Evolutionary conservation across 2,797 vertebrate species (phyloP).

Genomic region (Megalops cyprinoides): DNA sequence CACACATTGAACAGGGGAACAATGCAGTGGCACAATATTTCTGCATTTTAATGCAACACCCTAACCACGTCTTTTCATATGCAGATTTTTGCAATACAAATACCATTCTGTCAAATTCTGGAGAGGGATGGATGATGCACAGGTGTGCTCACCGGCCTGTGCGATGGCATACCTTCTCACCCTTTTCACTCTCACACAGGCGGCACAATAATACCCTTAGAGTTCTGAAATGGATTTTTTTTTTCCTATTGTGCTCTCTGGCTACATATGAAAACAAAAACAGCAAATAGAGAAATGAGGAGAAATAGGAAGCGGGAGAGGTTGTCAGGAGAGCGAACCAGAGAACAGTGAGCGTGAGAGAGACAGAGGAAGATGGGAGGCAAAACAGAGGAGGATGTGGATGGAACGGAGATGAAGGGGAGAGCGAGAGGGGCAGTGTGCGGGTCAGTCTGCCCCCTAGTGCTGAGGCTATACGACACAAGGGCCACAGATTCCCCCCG

Average conservation of each 20-base stretch:
- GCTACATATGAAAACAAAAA: constrained; percentile 10
- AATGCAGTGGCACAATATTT: background rate
- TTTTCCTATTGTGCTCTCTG: background rate
- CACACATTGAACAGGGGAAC: background rate
- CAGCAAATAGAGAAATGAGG: background rate
- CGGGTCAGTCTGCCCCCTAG: too few relatives aligned
- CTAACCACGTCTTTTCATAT: background rate
- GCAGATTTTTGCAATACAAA: background rate
- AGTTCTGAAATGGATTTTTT: too few relatives aligned
- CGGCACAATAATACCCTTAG: constrained; percentile 3
- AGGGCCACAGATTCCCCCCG: too few relatives aligned
- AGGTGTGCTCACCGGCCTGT: background rate
- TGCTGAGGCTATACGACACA: too few relatives aligned
- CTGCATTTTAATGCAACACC: too few relatives aligned
- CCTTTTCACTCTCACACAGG: background rate
- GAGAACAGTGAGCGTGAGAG: too few relatives aligned
- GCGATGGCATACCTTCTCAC: background rate
- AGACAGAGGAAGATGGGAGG: too few relatives aligned
- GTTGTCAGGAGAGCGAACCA: too few relatives aligned
- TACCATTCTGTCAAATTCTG: background rate
- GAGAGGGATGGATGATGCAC: background rate
- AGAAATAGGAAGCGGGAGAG: too few relatives aligned
- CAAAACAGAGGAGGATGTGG: too few relatives aligned
- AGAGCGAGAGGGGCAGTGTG: too few relatives aligned
- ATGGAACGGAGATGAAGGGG: too few relatives aligned